These are phyloP conservation scores for Phlogophora meticulosa DNA, from an alignment of 2,888 invertebrate genomes.

Conservation along the genomic window DNA sequence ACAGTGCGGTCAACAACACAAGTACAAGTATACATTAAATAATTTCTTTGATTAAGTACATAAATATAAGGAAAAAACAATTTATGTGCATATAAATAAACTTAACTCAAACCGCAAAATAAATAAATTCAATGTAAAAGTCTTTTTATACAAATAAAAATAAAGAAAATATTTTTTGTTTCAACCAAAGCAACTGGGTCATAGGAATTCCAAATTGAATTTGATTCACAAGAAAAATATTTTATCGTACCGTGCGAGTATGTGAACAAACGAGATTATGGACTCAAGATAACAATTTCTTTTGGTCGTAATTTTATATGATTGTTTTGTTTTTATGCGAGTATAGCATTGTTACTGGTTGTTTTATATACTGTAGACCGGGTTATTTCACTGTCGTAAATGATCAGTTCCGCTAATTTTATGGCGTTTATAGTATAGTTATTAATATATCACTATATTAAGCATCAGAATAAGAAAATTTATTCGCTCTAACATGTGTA, in stretches of 20 bases:
- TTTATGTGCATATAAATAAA: background rate
- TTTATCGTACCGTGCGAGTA: slow-evolving; percentile 40
- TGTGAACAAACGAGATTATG: slow-evolving; percentile 23
- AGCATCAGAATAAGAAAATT: too few species aligned
- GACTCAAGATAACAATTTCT: slow-evolving; percentile 30
- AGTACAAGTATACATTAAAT: too few species aligned
- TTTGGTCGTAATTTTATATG: slow-evolving; percentile 5
- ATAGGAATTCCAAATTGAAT: slow-evolving; percentile 42
- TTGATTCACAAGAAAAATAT: slow-evolving; percentile 50
- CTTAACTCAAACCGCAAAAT: background rate
- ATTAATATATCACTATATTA: too few species aligned
- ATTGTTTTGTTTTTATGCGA: background rate
- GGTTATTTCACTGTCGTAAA: too few species aligned
- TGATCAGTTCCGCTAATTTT: too few species aligned
- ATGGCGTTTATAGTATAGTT: too few species aligned
- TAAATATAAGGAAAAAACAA: background rate
- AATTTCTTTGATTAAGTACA: background rate
- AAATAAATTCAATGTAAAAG: slow-evolving; percentile 21
- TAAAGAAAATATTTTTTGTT: slow-evolving; percentile 19
- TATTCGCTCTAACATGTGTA: too few species aligned
- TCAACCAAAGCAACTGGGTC: slow-evolving; percentile 43
- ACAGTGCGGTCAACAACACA: too few species aligned
- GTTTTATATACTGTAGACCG: slow-evolving; percentile 1
- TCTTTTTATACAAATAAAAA: slow-evolving; percentile 16
- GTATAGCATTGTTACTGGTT: background rate